Evolutionary conservation across 2,113 vertebrate species (phyloP), one percentile per base, ranked within the genome.

Genomic region (Typhlomys cinereus): DNA sequence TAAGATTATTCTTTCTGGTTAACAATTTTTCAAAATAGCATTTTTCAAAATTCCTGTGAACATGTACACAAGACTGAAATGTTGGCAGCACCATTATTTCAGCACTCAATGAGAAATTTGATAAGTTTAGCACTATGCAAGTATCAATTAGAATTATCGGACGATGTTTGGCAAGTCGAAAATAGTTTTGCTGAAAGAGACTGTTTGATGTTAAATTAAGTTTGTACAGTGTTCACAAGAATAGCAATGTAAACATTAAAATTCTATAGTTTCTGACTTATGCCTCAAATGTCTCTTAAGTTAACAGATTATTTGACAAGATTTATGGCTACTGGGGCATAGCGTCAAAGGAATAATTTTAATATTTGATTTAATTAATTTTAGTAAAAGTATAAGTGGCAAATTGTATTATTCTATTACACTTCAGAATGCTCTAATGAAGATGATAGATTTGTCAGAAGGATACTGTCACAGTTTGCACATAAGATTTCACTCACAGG

Each of bases 291-390:
- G 48, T 94, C 59, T 69, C 21, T 44, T 66, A 54, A 64, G 75
- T 80, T 85, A 88, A 81, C 61, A 87, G 25, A 86, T 61, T 90
- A 84, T 85, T 75, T 92, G 59, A 27, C 13, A 57, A 70, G 15
- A 81, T 83, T 90, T 81, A 85, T 17, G 81, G 23, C 44, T 91
- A 62, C n/a, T 93, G 59, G 80, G 7, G 46, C 23, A 75, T 62
- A 81, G 90, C 2, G n/a, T 75, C 80, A 93, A 94, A 64, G 46
- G 75, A 93, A 88, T 88, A 88, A 84, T 90, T 92, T 59, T 75
- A 80, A 80, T 85, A 70, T n/a, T 85, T 85, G 34, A 66, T 80
- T 57, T 52, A 80, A 85, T 88, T 15, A 88, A 64, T 62, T 88
- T 17, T 85, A 85, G 64, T 88, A 15, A 34, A 59, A 59, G 17